These are phyloP conservation scores for Bibio marci DNA, from an alignment of 2,888 invertebrate species.

Conservation along the genomic window DNA sequence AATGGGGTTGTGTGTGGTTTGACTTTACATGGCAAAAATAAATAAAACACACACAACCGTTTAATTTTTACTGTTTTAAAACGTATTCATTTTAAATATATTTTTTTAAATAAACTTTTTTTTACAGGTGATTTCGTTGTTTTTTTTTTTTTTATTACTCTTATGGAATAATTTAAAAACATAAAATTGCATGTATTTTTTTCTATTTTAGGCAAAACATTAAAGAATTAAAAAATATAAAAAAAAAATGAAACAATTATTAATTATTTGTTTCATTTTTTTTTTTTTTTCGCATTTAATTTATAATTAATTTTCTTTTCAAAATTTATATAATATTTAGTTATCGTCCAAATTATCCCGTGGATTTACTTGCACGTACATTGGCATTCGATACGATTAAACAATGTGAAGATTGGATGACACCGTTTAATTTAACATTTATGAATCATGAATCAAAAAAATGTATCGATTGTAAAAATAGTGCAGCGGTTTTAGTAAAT, in stretches of 20 bases:
- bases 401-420: slow-evolving; percentile 78
- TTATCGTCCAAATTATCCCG: slow-evolving; percentile 82
- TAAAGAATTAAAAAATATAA: no score
- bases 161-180: no score
- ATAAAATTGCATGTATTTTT: no score
- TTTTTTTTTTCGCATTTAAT: background rate
- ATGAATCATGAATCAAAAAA: slow-evolving; percentile 43
- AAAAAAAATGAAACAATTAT: background rate
- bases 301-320: slow-evolving; percentile 13
- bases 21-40: no score
- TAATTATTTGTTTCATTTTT: slow-evolving; percentile 4
- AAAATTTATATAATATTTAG: slow-evolving; percentile 45
- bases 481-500: background rate
- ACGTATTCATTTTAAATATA: no score
- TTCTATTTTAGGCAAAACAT: no score
- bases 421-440: slow-evolving; percentile 59
- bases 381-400: slow-evolving; percentile 73
- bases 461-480: slow-evolving; percentile 79
- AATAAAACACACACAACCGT: no score
- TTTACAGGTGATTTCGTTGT: no score
- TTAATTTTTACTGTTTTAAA: no score
- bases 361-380: slow-evolving; percentile 71
- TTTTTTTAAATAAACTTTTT: background rate
- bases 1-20: no score
- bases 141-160: no score